phyloP scores from a whole-genome alignment of 2,113 vertebrate genomes.

The Excalfactoria chinensis region DNA sequence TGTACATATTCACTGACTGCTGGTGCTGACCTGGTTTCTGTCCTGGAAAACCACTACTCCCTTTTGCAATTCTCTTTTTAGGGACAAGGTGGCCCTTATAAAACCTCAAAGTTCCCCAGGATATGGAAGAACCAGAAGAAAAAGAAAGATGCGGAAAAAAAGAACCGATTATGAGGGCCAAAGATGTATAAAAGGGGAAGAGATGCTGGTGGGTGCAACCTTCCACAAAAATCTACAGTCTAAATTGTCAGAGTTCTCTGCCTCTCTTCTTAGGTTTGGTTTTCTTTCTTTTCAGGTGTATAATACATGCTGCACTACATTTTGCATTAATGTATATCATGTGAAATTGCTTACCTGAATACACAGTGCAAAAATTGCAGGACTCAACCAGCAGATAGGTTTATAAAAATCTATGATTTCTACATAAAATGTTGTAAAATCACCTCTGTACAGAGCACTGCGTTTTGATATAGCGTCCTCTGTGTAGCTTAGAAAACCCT shows the following conservation, averaged over 20 bases:
- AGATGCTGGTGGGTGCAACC: neutral
- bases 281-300: neutral
- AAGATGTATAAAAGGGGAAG: neutral
- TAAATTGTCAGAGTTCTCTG: neutral
- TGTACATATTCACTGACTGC: neutral
- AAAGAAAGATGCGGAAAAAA: neutral
- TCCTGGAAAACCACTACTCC: neutral
- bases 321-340: neutral
- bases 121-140: neutral
- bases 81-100: neutral
- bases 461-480: slow-evolving; percentile 2
- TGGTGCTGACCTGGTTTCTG: neutral
- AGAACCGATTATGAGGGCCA: neutral
- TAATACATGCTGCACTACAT: neutral
- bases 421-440: neutral
- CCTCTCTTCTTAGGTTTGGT: neutral
- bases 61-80: neutral
- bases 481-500: neutral
- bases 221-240: neutral
- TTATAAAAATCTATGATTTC: slow-evolving; percentile 1
- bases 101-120: neutral
- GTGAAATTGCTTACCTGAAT: slow-evolving; percentile 11
- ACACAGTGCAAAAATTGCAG: neutral
- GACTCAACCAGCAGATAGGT: slow-evolving; percentile 3
- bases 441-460: neutral